These are phyloP conservation scores for Hemibagrus wyckioides DNA, from an alignment of 2,113 vertebrate species.

Conservation along the genomic window DNA sequence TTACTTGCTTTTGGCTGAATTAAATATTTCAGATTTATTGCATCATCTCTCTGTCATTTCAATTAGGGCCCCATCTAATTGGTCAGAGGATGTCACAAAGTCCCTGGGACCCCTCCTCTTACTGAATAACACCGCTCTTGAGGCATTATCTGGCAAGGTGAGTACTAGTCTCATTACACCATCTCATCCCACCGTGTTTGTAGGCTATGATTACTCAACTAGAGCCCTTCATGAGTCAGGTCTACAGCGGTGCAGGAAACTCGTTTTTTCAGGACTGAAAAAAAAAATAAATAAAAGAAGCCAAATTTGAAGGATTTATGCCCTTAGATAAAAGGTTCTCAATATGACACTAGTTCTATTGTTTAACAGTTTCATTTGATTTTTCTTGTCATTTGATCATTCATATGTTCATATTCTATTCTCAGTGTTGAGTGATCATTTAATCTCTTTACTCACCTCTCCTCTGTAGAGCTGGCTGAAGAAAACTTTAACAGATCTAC, in stretches of 20 bases:
- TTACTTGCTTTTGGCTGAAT: neutral
- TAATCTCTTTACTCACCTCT: neutral
- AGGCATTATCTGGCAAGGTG: constrained; percentile 64
- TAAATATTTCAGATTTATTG: neutral
- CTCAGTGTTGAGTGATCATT: neutral
- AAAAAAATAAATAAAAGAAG: neutral
- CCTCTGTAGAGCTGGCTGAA: constrained; percentile 64
- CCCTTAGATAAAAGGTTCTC: neutral
- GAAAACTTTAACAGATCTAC: constrained; percentile 59
- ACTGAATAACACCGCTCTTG: constrained; percentile 52
- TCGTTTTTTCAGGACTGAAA: neutral
- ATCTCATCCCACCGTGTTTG: neutral
- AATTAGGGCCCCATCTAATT: constrained; percentile 64
- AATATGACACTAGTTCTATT: neutral
- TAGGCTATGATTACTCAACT: neutral
- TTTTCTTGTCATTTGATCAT: neutral
- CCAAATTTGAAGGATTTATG: neutral
- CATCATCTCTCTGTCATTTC: neutral
- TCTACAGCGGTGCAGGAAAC: neutral
- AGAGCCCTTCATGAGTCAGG: neutral
- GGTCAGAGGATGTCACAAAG: constrained; percentile 62
- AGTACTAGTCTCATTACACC: neutral
- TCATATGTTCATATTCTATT: neutral
- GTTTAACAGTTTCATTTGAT: too few relatives aligned
- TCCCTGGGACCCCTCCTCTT: constrained; percentile 62